These are phyloP conservation scores for Trachurus trachurus DNA, from an alignment of 2,797 vertebrate genomes.

Conservation along the genomic window DNA sequence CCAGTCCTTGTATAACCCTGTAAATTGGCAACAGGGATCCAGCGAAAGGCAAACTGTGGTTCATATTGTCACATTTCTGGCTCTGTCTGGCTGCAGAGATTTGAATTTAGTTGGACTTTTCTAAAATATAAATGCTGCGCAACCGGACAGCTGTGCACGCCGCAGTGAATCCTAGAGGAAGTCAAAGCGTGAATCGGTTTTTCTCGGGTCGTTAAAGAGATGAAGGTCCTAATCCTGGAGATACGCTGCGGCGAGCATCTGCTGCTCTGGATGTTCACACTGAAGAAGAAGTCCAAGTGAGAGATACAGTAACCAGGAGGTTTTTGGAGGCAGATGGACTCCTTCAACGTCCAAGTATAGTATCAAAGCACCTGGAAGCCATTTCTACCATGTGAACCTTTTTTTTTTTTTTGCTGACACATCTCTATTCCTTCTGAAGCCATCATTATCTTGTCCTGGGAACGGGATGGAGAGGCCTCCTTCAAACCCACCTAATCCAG, in stretches of 20 bases:
- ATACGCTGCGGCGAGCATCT: conserved; percentile 27
- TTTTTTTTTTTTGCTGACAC: conserved; percentile 30
- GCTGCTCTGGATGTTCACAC: conserved; percentile 6
- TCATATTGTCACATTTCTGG: neutral
- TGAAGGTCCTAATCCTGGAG: conserved; percentile 7
- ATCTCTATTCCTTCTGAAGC: conserved; percentile 56
- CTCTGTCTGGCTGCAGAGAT: neutral
- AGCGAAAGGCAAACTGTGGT: neutral
- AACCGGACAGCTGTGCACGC: conserved; percentile 8
- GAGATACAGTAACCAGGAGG: conserved; percentile 3
- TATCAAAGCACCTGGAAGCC: conserved; percentile 66
- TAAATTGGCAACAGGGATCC: neutral
- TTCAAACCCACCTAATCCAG: conserved; percentile 65
- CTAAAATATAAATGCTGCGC: neutral
- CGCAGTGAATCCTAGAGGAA: neutral
- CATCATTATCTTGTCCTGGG: conserved; percentile 72
- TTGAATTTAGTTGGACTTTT: neutral
- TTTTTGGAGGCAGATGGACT: conserved; percentile 10
- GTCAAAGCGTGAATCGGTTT: conserved; percentile 7
- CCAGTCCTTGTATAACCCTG: neutral
- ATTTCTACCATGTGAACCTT: conserved; percentile 55
- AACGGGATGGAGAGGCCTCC: conserved; percentile 34
- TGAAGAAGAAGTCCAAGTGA: conserved; percentile 16
- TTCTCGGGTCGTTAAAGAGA: conserved; percentile 21
- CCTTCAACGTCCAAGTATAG: conserved; percentile 24